phyloP scores from a whole-genome alignment of 2,797 vertebrate species.

The Paratrypauchen microcephalus region DNA sequence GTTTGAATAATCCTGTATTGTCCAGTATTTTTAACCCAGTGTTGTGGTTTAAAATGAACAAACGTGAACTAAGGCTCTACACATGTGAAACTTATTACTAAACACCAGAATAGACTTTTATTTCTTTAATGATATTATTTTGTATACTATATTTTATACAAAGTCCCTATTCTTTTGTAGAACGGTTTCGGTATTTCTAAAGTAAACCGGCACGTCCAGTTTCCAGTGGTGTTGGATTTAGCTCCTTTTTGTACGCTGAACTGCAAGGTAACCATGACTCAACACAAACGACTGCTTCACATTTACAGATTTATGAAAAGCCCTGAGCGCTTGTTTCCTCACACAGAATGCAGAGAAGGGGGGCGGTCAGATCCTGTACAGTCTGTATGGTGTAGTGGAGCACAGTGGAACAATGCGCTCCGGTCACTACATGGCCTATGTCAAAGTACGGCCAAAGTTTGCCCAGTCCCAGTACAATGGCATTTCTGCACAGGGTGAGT shows the following conservation, averaged over 20 bases:
- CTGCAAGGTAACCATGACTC: constrained; percentile 85
- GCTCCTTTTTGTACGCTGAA: constrained; percentile 90
- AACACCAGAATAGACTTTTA: too few relatives aligned
- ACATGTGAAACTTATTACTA: too few relatives aligned
- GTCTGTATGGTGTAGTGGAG: constrained; percentile 93
- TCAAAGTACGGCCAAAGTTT: constrained; percentile 80
- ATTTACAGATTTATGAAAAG: background rate
- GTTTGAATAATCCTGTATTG: too few relatives aligned
- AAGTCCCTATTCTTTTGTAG: constrained; percentile 62
- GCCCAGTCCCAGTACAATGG: constrained; percentile 72
- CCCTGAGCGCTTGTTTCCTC: background rate
- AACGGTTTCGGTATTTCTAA: constrained; percentile 91
- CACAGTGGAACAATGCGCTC: constrained; percentile 97
- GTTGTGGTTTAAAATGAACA: too few relatives aligned
- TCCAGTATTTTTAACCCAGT: too few relatives aligned
- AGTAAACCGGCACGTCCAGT: constrained; percentile 90
- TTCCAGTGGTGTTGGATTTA: constrained; percentile 91
- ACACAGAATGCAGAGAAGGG: constrained; percentile 82
- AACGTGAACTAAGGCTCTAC: too few relatives aligned
- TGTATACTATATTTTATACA: background rate
- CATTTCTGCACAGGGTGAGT: constrained; percentile 71
- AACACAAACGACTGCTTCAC: background rate
- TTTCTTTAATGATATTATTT: too few relatives aligned
- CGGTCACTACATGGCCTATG: constrained; percentile 94
- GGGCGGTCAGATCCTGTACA: constrained; percentile 83